Percentiles rank a stretch among this genome's conserved stretches.
phyloP scores from a whole-genome alignment of 2,797 vertebrate species.

The Centropyge bicolor region DNA sequence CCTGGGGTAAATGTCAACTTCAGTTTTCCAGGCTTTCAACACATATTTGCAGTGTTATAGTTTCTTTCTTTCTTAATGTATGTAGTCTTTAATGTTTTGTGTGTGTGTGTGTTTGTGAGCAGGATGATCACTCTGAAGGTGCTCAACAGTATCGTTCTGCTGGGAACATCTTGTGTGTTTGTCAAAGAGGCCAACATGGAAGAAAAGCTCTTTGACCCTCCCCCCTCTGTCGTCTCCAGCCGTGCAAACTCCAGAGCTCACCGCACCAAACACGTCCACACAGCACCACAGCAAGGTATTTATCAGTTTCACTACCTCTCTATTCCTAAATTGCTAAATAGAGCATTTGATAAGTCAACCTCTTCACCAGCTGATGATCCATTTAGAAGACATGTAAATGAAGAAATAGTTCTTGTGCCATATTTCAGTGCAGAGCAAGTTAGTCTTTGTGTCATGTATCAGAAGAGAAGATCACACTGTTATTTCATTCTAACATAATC shows the following conservation, averaged over 20 bases:
- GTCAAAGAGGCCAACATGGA: constrained; percentile 99
- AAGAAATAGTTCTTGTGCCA: too few species aligned
- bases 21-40: neutral
- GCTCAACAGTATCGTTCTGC: constrained; percentile 95
- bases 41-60: neutral
- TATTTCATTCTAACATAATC: neutral
- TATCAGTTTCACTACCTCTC: neutral
- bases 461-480: too few species aligned
- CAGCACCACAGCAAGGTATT: constrained; percentile 71
- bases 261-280: constrained; percentile 72
- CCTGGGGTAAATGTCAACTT: constrained; percentile 89
- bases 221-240: constrained; percentile 86
- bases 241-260: constrained; percentile 86
- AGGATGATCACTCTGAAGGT: constrained; percentile 98
- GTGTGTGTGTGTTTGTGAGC: constrained; percentile 56
- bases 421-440: neutral
- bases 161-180: constrained; percentile 96
- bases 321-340: neutral
- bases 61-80: neutral
- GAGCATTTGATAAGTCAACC: neutral
- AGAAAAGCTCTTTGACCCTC: constrained; percentile 92
- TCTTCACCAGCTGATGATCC: too few species aligned
- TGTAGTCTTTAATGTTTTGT: neutral
- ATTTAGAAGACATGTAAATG: neutral
- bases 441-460: neutral